Base-by-base conservation (phyloP, 2,113 vertebrate species). In the Eleginops maclovinus region DNA sequence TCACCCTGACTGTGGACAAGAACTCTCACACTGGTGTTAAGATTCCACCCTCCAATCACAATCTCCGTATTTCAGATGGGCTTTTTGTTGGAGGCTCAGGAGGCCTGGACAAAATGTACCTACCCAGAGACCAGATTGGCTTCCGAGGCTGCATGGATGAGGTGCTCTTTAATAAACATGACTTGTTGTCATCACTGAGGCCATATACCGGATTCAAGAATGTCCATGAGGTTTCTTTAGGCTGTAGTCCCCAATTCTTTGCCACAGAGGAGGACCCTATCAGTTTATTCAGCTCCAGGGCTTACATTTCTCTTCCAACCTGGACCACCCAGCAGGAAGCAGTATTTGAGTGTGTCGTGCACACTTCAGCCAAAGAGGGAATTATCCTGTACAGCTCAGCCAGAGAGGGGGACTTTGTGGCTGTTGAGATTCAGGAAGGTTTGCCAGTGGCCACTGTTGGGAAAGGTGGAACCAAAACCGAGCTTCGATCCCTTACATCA, bases 201-300 rank as follows among this genome's bases (percentile, higher is more conserved):
- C 90, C 96, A 2, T 96, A 95, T 82, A 87, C 95, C n/a, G 95
- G 95, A 50, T 93, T 96, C 66, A 98, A 95, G 92, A 96, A 88
- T 15, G 87, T 97, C 74, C 89, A 94, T 76, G 97, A 98, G 78
- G 96, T 98, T 68, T 98, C 94, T 0, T 87, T 96, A 55, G 96
- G 96, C 31, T 99, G 97, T 84, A 98, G 89, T 72, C 95, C 96
- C 26, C 96, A 97, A 72, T 98, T 99, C 92, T 96, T 97, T 85
- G 94, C 96, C 53, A 91, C 79, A 1, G 95, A 97, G 73, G 93
- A 96, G 43, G 96, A 98, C 13, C 87, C 97, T 1, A 91, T 99
- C 74, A 98, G 94, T 90, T 97, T 98, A 85, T 98, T 98, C 87
- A 99, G 96, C 85, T 96, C 97, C 5, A 95, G 94, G 81, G 97